Base-by-base conservation (phyloP, 2,888 invertebrate genomes). In the Dryadula phaetusa region DNA sequence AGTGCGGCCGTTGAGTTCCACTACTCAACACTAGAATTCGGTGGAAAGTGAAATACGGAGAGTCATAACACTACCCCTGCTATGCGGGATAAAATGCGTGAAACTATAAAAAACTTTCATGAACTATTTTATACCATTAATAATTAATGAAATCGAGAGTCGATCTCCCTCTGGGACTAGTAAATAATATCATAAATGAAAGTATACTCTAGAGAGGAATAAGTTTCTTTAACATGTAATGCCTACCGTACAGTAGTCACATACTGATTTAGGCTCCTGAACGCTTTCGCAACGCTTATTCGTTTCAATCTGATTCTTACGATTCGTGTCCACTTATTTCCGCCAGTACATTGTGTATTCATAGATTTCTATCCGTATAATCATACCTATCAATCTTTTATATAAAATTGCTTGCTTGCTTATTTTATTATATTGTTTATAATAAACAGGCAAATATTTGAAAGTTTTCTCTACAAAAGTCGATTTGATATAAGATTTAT, bases 331-430 rank as follows among this genome's bases (percentile, higher is more conserved):
- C 83, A 77, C 82, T 90, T 90, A 88, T 90, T 84, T 87, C 84
- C 88, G 90, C 86, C 75, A 88, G 79, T 81, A 80, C 80, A 82
- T 77, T 82, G 82, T 75, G 78, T 77, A 77, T 78, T 81, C 78
- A 77, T 83, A 80, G 73, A 75, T 78, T 80, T 75, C 76, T 83
- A 82, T 81, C 65, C 67, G 34, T 54, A 52, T 62, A 62, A 70
- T 67, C 49, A 42, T 62, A 25, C 49, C 40, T 49, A 58, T 58
- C 56, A 46, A 64, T 70, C 70, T 70, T n/a, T 16, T 20, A 10
- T 54, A 52, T 37, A 52, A 28, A 60, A 54, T 53, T 67, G 49
- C 56, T 49, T 22, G n/a, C n/a, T n/a, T n/a, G n/a, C n/a, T 20
- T 64, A 54, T 60, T 37, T n/a, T 67, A 37, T 42, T 66, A 53